Conservation (phyloP, 2,797 vertebrate species). For the Nyctibius grandis region DNA sequence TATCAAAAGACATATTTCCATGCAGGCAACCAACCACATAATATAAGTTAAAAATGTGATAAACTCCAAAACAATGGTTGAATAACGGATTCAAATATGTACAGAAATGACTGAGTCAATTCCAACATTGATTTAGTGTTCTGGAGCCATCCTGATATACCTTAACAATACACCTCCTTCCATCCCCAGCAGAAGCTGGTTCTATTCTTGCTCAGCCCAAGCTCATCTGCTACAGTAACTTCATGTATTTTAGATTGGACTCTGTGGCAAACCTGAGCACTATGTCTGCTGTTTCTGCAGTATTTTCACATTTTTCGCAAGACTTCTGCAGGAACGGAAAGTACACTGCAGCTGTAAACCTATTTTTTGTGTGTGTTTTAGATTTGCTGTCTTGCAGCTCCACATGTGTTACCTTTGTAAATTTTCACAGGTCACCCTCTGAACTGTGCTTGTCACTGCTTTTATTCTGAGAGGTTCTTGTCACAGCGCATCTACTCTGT, state of each 20-base stretch:
- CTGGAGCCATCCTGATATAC: neutral
- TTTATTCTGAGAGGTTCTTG: neutral
- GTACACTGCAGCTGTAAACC: neutral
- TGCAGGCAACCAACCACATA: neutral
- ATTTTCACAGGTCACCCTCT: neutral
- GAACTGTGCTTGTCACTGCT: neutral
- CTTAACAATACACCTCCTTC: neutral
- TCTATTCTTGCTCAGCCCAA: neutral
- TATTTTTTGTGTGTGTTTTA: neutral
- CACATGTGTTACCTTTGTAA: neutral
- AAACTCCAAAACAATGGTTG: neutral
- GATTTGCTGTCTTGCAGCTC: neutral
- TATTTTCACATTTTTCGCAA: neutral
- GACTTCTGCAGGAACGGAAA: neutral
- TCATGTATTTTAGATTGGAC: neutral
- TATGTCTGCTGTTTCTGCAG: neutral
- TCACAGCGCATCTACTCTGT: neutral
- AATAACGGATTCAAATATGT: neutral
- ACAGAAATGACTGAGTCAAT: neutral
- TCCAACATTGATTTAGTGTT: neutral
- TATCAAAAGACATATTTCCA: neutral
- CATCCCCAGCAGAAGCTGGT: neutral
- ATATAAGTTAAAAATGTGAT: neutral
- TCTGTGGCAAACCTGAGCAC: neutral
- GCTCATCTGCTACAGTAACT: neutral